phyloP scores from a whole-genome alignment of 1,140 invertebrate species.

The Camponotus vicinus region DNA sequence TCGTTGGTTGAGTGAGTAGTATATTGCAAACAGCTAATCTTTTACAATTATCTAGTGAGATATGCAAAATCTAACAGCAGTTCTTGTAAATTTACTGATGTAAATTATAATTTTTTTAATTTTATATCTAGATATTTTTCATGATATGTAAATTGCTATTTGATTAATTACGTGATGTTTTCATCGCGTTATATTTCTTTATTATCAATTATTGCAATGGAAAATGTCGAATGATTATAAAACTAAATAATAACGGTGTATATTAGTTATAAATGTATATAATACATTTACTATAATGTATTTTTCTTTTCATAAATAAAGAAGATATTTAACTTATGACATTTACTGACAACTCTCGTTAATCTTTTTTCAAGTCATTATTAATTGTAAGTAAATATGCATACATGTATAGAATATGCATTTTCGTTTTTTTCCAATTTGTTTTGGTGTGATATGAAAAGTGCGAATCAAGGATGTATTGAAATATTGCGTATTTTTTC shows the following conservation, averaged over 20 bases:
- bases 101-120: constrained; percentile 24
- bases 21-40: not conserved
- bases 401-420: constrained; percentile 76
- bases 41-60: constrained; percentile 18
- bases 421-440: constrained; percentile 37
- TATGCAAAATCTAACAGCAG: not conserved
- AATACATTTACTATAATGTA: not conserved
- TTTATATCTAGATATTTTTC: constrained; percentile 8
- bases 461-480: too few relatives aligned
- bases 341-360: constrained; percentile 9
- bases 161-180: constrained; percentile 28
- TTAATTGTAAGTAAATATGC: not conserved
- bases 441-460: too few relatives aligned
- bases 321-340: constrained; percentile 5
- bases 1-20: constrained; percentile 8
- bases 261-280: constrained; percentile 10
- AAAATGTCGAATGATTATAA: constrained; percentile 13
- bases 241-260: not conserved
- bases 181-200: constrained; percentile 13
- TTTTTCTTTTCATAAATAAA: not conserved
- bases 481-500: too few relatives aligned
- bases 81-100: constrained; percentile 6
- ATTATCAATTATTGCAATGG: constrained; percentile 15
- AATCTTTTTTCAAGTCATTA: constrained; percentile 31
- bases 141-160: constrained; percentile 27